A percentile compares a stretch with the other conserved stretches of the same genome.
Conservation (phyloP, 1,140 invertebrate species). For the Eulimnadia texana region DNA sequence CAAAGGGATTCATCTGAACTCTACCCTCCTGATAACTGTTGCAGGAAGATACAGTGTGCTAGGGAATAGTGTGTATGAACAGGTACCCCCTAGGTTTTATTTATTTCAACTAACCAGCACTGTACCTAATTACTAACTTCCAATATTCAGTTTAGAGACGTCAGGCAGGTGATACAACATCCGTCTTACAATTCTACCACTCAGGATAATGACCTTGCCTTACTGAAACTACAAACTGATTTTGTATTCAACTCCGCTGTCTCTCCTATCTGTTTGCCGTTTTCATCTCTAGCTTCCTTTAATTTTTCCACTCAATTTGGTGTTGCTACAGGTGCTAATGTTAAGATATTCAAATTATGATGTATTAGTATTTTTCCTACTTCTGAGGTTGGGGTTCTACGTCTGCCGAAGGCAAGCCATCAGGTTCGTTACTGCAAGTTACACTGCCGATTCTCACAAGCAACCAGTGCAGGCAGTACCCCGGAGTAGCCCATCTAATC, state of each 20-base stretch:
- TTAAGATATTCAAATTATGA: no score
- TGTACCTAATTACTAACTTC: no score
- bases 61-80: constrained; percentile 16
- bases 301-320: no score
- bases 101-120: no score
- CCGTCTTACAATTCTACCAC: constrained; percentile 26
- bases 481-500: neutral
- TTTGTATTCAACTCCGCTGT: constrained; percentile 39
- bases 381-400: constrained; percentile 9
- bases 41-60: constrained; percentile 27
- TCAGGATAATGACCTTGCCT: constrained; percentile 42
- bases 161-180: constrained; percentile 26
- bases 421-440: neutral
- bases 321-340: no score
- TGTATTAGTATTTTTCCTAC: no score
- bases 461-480: constrained; percentile 3
- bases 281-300: no score
- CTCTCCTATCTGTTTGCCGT: constrained; percentile 49
- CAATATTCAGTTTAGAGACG: no score
- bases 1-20: constrained; percentile 12
- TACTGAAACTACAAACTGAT: constrained; percentile 32
- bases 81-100: neutral
- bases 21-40: constrained; percentile 33
- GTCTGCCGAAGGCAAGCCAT: neutral
- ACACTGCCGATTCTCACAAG: neutral